phyloP scores from a whole-genome alignment of 2,113 vertebrate genomes.

The Cyprinus carpio region DNA sequence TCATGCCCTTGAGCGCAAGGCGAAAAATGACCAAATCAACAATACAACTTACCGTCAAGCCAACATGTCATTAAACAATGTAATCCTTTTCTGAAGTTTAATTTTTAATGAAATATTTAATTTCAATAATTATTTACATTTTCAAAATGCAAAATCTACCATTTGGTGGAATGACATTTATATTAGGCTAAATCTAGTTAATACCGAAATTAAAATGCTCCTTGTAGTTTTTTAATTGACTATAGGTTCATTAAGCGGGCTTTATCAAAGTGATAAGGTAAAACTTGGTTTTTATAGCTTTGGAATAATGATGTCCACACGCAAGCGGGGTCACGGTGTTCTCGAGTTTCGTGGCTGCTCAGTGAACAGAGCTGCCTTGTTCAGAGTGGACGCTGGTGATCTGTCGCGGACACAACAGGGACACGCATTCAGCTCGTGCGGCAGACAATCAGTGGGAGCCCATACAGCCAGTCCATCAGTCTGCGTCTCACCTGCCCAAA shows the following conservation, averaged over 20 bases:
- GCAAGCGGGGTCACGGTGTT: conserved; percentile 48
- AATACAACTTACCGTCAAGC: not conserved
- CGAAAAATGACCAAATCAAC: not conserved
- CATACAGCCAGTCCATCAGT: conserved; percentile 24
- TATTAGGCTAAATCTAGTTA: not conserved
- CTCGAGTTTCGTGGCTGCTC: conserved; percentile 59
- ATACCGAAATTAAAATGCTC: not conserved
- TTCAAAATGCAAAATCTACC: not conserved
- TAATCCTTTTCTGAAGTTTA: not conserved
- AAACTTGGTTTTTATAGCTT: not conserved
- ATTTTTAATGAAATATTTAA: not conserved
- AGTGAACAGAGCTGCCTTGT: conserved; percentile 63
- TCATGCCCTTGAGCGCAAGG: not conserved
- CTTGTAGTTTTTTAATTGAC: not conserved
- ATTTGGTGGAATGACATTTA: not conserved
- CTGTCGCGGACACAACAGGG: conserved; percentile 55
- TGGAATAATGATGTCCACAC: conserved; percentile 45
- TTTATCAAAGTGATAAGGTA: not conserved
- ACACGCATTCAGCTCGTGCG: conserved; percentile 51
- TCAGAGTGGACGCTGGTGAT: conserved; percentile 49
- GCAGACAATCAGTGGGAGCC: conserved; percentile 51
- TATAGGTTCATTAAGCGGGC: not conserved
- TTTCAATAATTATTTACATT: not conserved
- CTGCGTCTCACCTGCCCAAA: conserved; percentile 44
- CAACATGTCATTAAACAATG: not conserved